These are phyloP conservation scores for Crioceris asparagi DNA, from an alignment of 2,888 invertebrate genomes.

Conservation along the genomic window DNA sequence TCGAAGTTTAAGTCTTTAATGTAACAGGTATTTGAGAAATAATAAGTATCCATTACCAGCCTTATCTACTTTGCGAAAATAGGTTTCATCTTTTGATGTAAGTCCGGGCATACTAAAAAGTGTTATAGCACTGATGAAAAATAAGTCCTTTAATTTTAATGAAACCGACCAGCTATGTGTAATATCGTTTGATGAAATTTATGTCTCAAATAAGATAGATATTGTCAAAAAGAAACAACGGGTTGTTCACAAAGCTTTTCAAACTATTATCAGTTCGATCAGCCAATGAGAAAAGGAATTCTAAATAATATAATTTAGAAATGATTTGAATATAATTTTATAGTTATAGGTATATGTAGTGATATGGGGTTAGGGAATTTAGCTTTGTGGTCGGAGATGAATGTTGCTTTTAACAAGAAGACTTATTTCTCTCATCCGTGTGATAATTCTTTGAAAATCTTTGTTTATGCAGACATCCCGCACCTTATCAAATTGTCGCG, in stretches of 20 bases:
- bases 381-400: conserved; percentile 14
- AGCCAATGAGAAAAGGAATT: conserved; percentile 19
- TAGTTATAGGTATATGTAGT: conserved; percentile 19
- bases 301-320: conserved; percentile 16
- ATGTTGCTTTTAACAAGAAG: conserved; percentile 14
- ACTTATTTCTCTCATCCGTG: conserved; percentile 15
- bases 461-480: conserved; percentile 18
- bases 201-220: background rate
- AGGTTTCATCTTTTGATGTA: background rate
- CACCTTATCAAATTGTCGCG: conserved; percentile 19
- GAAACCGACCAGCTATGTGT: background rate
- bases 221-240: background rate
- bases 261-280: conserved; percentile 20
- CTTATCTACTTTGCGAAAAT: background rate
- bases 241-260: background rate
- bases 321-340: conserved; percentile 15
- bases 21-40: background rate
- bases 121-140: background rate
- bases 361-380: conserved; percentile 19
- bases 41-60: background rate
- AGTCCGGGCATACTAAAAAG: background rate
- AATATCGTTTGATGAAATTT: background rate
- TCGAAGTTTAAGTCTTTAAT: too few species aligned
- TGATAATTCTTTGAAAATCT: conserved; percentile 14
- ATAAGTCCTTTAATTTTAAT: background rate